Evolutionary conservation across 2,797 vertebrate genomes (phyloP), one percentile per base, ranked within the genome.

Genomic region (Chelon labrosus): DNA sequence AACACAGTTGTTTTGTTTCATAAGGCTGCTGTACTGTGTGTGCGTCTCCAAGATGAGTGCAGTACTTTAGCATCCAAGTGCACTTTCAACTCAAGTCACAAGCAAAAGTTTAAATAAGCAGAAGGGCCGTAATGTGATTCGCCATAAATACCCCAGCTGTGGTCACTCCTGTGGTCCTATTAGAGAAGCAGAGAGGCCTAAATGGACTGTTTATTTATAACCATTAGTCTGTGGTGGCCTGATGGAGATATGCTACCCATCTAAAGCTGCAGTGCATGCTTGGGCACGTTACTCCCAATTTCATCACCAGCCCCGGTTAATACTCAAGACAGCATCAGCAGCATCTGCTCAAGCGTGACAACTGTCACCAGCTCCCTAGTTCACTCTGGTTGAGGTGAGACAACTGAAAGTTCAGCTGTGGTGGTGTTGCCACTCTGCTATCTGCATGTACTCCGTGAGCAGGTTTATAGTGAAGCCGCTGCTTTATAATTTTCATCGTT

Each of bases 301-400:
- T 91, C 92, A 90, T 90, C 85, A 88, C 77, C 62, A 41, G 42
- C 57, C 63, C 75, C 85, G 85, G 89, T 89, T 90, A 89, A 89
- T 87, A 81, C 80, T 72, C 80, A 38, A 65, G 78, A 46, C 74
- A 1, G 70, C 78, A 74, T 90, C 82, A 41, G 75, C 77, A 70
- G 81, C 86, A 85, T 90, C 79, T 87, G 84, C 79, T 83, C 31
- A 1, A 73, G 81, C 62, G 56, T 63, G 53, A 76, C 79, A 44
- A 69, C 80, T 83, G 73, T 88, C 77, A 80, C 74, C 70, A 54
- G 55, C 56, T 83, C 71, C 78, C 80, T 25, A 10, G 46, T 49
- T 49, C n/a, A 11, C 62, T 53, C 53, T 4, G 14, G 64, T 17
- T 37, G 25, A 88, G 79, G 55, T 59, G 69, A 73, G 60, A 75